Conservation (phyloP, 2,113 vertebrate genomes). For the Mystacornis crossleyi region DNA sequence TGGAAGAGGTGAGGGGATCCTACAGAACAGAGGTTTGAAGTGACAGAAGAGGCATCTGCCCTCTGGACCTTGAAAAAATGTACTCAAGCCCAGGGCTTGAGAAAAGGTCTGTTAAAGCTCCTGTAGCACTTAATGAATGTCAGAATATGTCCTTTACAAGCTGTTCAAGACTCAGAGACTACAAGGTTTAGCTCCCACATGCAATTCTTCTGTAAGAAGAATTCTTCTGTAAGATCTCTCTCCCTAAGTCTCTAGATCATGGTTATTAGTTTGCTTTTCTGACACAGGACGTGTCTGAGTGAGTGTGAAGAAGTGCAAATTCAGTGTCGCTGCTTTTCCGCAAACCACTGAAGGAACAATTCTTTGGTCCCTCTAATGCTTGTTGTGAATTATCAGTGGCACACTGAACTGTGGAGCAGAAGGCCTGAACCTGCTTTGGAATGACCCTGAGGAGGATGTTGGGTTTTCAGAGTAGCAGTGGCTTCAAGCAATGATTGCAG, state of each 20-base stretch:
- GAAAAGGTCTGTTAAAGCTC: not conserved
- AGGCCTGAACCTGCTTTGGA: not conserved
- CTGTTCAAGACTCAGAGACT: not conserved
- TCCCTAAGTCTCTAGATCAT: not conserved
- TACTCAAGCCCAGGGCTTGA: not conserved
- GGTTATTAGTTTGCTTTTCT: not conserved
- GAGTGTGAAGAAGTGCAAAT: not conserved
- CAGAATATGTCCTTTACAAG: not conserved
- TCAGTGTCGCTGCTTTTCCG: not conserved
- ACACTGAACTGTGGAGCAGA: not conserved
- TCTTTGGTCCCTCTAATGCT: not conserved
- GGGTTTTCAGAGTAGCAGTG: not conserved
- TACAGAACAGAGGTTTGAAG: not conserved
- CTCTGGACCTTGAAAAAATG: not conserved
- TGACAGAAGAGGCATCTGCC: not conserved
- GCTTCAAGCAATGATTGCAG: not conserved
- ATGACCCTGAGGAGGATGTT: rapidly evolving
- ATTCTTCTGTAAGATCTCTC: not conserved
- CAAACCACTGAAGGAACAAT: not conserved
- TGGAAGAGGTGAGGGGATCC: not conserved
- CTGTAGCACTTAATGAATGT: not conserved
- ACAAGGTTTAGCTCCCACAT: not conserved
- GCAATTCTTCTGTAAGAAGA: not conserved
- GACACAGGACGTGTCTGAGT: not conserved
- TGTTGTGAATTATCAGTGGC: not conserved